Conservation (phyloP, 64 coral and sea anemone species). For the Orbicella faveolata region DNA sequence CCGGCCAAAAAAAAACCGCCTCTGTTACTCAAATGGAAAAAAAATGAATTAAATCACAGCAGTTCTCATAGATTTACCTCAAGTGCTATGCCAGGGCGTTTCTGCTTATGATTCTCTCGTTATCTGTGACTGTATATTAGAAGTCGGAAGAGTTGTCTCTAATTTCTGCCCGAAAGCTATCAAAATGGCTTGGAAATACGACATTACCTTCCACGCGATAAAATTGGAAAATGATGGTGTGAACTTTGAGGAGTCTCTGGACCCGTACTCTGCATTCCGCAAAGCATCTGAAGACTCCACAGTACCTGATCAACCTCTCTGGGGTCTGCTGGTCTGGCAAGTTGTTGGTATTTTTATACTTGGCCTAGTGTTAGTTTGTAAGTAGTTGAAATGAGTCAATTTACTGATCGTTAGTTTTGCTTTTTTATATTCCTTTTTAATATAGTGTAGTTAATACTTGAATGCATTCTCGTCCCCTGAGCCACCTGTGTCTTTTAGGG, state of each 20-base stretch:
- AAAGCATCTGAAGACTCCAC: slow-evolving; percentile 73
- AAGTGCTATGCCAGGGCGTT: too few relatives aligned
- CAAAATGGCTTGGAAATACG: not conserved
- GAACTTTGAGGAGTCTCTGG: slow-evolving; percentile 59
- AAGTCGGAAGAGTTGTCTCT: not conserved
- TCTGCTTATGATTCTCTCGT: too few relatives aligned
- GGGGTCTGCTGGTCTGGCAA: slow-evolving; percentile 74
- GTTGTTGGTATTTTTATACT: slow-evolving; percentile 71
- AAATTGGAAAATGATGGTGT: slow-evolving; percentile 17
- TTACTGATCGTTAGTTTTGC: not conserved
- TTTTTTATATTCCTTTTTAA: too few relatives aligned
- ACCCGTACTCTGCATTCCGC: slow-evolving; percentile 66
- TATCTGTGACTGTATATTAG: too few relatives aligned
- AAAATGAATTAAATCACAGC: too few relatives aligned
- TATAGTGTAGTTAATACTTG: too few relatives aligned
- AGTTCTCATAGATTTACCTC: too few relatives aligned
- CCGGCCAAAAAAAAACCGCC: too few relatives aligned
- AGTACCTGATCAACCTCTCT: slow-evolving; percentile 67
- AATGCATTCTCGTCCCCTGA: too few relatives aligned
- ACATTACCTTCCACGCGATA: not conserved
- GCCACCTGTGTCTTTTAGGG: too few relatives aligned
- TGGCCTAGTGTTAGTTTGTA: slow-evolving; percentile 57
- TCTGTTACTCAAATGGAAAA: too few relatives aligned
- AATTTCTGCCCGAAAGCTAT: not conserved
- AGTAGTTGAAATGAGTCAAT: slow-evolving; percentile 22